Percentiles rank a stretch among this genome's conserved stretches.
These are phyloP conservation scores for Vesta saturnalis DNA, from an alignment of 2,888 invertebrate species.

Conservation along the genomic window DNA sequence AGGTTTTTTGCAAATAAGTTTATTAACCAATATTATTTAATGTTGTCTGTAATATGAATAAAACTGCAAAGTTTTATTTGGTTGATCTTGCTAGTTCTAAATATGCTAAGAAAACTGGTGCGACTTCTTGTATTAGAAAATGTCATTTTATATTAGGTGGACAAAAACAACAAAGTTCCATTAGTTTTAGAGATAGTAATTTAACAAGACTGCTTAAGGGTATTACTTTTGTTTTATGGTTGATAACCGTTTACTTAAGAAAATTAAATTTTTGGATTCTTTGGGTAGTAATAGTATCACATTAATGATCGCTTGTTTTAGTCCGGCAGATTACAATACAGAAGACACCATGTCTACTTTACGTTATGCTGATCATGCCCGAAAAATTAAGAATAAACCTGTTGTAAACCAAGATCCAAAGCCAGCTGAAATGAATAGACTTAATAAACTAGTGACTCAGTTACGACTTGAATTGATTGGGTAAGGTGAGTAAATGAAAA, in stretches of 20 bases:
- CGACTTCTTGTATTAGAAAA: no score
- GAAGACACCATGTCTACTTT: constrained; percentile 91
- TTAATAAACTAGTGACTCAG: constrained; percentile 79
- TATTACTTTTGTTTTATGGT: constrained; percentile 53
- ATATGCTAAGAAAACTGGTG: constrained; percentile 88
- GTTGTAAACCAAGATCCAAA: constrained; percentile 86
- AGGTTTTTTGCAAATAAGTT: no score
- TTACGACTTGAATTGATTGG: constrained; percentile 72
- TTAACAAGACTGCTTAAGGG: constrained; percentile 90
- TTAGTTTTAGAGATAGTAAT: constrained; percentile 93
- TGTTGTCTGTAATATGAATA: constrained; percentile 73
- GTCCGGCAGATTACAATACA: constrained; percentile 88
- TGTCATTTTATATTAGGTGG: constrained; percentile 89
- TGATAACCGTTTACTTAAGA: neutral
- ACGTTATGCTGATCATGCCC: constrained; percentile 87
- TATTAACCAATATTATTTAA: no score
- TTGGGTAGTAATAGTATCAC: constrained; percentile 94
- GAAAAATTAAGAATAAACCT: constrained; percentile 90
- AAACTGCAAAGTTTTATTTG: constrained; percentile 86
- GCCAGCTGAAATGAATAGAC: constrained; percentile 78
- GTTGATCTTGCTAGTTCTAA: constrained; percentile 95
- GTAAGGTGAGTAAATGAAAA: no score
- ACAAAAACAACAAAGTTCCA: constrained; percentile 70
- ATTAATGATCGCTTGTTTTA: constrained; percentile 94
- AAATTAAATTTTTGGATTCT: constrained; percentile 72